Percentiles rank a stretch among this genome's conserved stretches.
These are phyloP conservation scores for Grallaria varia DNA, from an alignment of 2,113 vertebrate species.

Conservation along the genomic window DNA sequence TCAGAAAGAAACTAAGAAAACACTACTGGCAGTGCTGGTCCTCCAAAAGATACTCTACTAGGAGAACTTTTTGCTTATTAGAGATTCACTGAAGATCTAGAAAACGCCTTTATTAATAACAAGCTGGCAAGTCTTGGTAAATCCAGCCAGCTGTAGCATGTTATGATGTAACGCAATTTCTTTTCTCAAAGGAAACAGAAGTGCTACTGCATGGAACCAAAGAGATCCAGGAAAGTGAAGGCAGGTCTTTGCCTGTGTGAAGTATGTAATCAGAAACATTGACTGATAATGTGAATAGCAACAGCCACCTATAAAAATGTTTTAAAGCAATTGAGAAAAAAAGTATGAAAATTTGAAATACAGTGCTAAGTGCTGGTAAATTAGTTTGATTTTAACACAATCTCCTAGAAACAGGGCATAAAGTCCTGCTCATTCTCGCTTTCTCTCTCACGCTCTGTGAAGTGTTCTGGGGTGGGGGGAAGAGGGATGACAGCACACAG, in stretches of 20 bases:
- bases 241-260: too few relatives aligned
- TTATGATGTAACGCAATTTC: not conserved
- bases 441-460: not conserved
- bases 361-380: not conserved
- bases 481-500: rapidly evolving
- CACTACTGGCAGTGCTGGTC: not conserved
- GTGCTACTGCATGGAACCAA: not conserved
- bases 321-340: not conserved
- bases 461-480: rapidly evolving
- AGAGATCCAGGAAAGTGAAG: not conserved
- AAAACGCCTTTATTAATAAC: not conserved
- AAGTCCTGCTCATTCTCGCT: rapidly evolving
- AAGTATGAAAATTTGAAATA: not conserved
- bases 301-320: not conserved
- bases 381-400: not conserved
- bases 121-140: not conserved
- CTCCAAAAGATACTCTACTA: not conserved
- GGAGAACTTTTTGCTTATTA: not conserved
- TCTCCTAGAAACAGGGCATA: not conserved
- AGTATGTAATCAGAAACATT: not conserved
- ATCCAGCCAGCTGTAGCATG: not conserved
- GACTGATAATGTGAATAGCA: not conserved
- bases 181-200: not conserved
- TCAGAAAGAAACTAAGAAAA: not conserved
- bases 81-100: not conserved